These are phyloP conservation scores for Harmothoe impar DNA, from an alignment of 2,888 invertebrate genomes.

Conservation along the genomic window DNA sequence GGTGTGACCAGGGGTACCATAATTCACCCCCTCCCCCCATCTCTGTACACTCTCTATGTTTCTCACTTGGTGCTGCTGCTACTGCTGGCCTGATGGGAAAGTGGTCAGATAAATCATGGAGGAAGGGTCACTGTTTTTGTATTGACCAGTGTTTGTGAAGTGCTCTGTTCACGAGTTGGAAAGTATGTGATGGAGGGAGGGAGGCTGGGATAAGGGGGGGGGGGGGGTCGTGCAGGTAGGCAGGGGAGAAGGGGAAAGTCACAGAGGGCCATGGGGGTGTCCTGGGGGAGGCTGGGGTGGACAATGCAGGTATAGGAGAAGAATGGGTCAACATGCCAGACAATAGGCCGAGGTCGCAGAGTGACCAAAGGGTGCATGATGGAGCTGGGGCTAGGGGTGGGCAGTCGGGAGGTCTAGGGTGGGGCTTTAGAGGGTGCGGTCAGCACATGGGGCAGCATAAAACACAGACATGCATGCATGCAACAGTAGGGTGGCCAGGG, in stretches of 20 bases:
- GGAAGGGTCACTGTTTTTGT: neutral
- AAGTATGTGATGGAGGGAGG: neutral
- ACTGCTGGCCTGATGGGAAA: neutral
- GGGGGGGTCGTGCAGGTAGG: neutral
- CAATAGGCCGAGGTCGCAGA: neutral
- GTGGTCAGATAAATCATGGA: conserved; percentile 47
- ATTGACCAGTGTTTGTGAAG: conserved; percentile 48
- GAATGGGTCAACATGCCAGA: conserved; percentile 15
- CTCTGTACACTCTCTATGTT: neutral
- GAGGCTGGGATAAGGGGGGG: neutral
- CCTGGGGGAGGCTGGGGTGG: neutral
- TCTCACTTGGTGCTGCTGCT: conserved; percentile 9
- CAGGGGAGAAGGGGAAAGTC: neutral
- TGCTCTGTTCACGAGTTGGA: conserved; percentile 23
- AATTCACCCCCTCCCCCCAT: neutral
- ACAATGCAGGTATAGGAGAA: conserved; percentile 11
- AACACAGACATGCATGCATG: neutral
- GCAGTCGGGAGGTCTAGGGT: neutral
- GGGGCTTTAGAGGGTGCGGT: neutral
- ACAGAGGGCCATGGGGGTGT: neutral
- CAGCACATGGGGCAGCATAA: neutral
- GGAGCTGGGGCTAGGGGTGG: conserved; percentile 15
- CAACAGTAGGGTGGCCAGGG: conserved; percentile 15
- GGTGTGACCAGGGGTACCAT: neutral
- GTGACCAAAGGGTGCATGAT: conserved; percentile 25